Conservation (phyloP, 2,797 vertebrate genomes). For the Hozukius guyotensis region DNA sequence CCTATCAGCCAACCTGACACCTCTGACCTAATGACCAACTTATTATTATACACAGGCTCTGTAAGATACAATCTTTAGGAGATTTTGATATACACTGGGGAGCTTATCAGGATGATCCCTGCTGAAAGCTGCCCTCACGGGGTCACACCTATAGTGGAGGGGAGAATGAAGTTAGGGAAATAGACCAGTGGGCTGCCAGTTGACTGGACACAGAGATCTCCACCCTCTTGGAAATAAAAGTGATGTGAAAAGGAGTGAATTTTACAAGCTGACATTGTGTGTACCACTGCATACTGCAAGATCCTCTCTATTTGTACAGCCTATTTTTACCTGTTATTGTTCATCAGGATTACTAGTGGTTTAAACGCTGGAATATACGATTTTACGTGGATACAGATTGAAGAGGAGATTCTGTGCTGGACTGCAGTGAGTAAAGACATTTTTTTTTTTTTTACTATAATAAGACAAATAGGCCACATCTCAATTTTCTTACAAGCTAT, state of each 20-base stretch:
- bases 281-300: no score
- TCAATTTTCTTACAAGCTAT: rapidly evolving
- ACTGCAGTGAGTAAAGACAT: constrained; percentile 6
- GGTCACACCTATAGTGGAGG: constrained; percentile 21
- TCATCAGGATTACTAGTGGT: background rate
- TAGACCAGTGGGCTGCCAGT: background rate
- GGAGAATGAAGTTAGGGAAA: background rate
- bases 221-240: constrained; percentile 28
- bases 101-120: background rate
- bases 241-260: background rate
- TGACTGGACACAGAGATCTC: background rate
- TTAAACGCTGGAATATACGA: background rate
- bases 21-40: constrained; percentile 36
- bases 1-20: constrained; percentile 47
- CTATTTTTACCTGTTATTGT: background rate
- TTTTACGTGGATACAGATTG: background rate
- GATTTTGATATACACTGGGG: constrained; percentile 28
- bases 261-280: background rate
- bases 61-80: constrained; percentile 25
- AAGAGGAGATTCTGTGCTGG: background rate
- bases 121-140: background rate
- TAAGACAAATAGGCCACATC: background rate
- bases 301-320: background rate
- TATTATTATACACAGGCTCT: background rate
- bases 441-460: background rate